Base-by-base conservation (phyloP, 2,113 vertebrate species). In the Marcusenius ussheri region DNA sequence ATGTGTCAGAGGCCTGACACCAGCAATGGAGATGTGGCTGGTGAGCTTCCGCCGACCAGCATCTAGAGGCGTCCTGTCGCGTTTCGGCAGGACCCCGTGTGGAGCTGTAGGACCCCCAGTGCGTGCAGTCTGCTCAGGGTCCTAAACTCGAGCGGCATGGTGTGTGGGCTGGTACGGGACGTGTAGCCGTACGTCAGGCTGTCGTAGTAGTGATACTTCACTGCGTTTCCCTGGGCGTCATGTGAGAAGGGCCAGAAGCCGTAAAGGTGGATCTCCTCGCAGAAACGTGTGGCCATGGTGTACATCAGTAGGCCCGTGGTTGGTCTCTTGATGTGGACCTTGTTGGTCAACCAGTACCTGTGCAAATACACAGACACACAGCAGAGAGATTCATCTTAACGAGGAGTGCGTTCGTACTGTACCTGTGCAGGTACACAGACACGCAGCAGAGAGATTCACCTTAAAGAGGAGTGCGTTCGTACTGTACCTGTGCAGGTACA, bases 121-220 rank as follows among this genome's bases (percentile, higher is more conserved):
- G 96, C 96, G 87, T 99, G 98, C 90, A 99, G 94, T 2, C 93
- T 93, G 93, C 96, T 98, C 93, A 99, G 95, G 89, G 98, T 98
- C 94, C 97, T 96, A 95, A 99, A 99, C 95, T 99, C 98, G 96
- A 99, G 92, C 39, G 98, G 98, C 98, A 99, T 99, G 92, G 98
- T 97, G 94, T 99, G 98, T 0, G 98, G 98, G 91, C 98, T 97
- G 90, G 97, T 95, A 91, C 97, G 97, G 5, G 98, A 99, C 0
- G 97, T 98, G 93, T 99, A 99, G 93, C 97, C 96, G 0, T 99
- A 99, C 88, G 97, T 98, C 3, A 99, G 95, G 84, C 96, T 95
- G 92, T 99, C 98, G 0, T 99, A 99, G 93, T 99, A 99, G 96
- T 99, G 98, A 94, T 99, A 99, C 93, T 98, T 99, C 87, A 99